Percentiles rank a stretch among this genome's conserved stretches.
phyloP scores from a whole-genome alignment of 2,113 vertebrate species.

The Neolamprologus devosi region DNA sequence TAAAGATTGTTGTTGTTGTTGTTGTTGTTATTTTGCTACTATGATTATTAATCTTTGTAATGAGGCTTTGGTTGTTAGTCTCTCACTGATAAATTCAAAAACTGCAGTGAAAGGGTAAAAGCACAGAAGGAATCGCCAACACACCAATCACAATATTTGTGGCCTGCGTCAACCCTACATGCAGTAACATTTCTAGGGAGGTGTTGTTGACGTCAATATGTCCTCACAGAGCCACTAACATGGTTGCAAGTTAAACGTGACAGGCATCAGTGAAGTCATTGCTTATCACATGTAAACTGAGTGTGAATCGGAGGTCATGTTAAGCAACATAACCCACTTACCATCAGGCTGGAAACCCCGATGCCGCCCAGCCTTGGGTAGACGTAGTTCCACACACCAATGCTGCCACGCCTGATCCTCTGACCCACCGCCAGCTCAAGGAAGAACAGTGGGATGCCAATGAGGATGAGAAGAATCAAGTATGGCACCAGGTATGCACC shows the following conservation, averaged over 20 bases:
- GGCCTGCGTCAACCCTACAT: neutral
- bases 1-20: no score
- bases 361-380: constrained; percentile 90
- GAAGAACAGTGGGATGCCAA: constrained; percentile 95
- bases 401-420: constrained; percentile 92
- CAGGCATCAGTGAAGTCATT: neutral
- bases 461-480: constrained; percentile 89
- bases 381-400: constrained; percentile 96
- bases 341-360: constrained; percentile 91
- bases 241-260: neutral
- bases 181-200: neutral
- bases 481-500: constrained; percentile 96
- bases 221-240: neutral
- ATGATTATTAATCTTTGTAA: neutral
- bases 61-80: neutral
- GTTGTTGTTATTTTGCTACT: neutral
- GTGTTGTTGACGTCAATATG: neutral
- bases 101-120: fast-evolving
- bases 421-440: constrained; percentile 96
- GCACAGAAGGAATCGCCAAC: neutral
- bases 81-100: neutral
- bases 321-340: constrained; percentile 49
- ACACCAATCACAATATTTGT: neutral
- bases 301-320: neutral
- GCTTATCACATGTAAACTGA: neutral